A percentile compares a stretch with the other conserved stretches of the same genome.
Conservation (phyloP, 1,140 invertebrate species). For the Epicauta chinensis region DNA sequence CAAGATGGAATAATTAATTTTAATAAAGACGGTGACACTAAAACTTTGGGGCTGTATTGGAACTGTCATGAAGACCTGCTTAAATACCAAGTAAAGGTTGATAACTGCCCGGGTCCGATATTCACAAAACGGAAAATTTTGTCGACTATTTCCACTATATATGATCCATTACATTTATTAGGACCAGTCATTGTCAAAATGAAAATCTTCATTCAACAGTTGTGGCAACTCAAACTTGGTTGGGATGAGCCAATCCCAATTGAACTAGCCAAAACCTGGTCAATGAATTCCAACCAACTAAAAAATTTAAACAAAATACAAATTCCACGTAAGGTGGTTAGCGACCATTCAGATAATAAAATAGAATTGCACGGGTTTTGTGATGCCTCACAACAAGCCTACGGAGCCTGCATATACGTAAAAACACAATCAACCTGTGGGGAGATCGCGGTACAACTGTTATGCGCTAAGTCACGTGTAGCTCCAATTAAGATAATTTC, state of each 20-base stretch:
- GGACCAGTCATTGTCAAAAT: constrained; percentile 30
- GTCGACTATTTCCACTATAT: constrained; percentile 23
- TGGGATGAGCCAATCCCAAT: constrained; percentile 39
- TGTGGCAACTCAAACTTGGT: constrained; percentile 33
- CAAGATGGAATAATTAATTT: no score
- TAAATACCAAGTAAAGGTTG: constrained; percentile 4
- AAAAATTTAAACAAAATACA: neutral
- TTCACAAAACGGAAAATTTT: constrained; percentile 24
- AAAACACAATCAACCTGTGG: constrained; percentile 11
- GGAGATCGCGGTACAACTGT: constrained; percentile 8
- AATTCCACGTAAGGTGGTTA: neutral
- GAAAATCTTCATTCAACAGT: constrained; percentile 37
- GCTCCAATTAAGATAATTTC: constrained; percentile 26
- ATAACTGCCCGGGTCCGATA: neutral
- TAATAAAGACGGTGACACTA: neutral
- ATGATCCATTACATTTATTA: constrained; percentile 31
- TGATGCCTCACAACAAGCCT: constrained; percentile 35
- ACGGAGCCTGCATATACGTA: constrained; percentile 35
- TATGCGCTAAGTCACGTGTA: constrained; percentile 26
- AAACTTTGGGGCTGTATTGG: constrained; percentile 18
- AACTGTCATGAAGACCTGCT: constrained; percentile 6
- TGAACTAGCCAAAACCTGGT: constrained; percentile 15
- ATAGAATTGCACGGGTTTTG: constrained; percentile 29
- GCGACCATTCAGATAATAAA: neutral
- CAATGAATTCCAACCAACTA: neutral